Evolutionary conservation across 2,797 vertebrate species (phyloP), one percentile per base, ranked within the genome.

Genomic region (Nasua narica): DNA sequence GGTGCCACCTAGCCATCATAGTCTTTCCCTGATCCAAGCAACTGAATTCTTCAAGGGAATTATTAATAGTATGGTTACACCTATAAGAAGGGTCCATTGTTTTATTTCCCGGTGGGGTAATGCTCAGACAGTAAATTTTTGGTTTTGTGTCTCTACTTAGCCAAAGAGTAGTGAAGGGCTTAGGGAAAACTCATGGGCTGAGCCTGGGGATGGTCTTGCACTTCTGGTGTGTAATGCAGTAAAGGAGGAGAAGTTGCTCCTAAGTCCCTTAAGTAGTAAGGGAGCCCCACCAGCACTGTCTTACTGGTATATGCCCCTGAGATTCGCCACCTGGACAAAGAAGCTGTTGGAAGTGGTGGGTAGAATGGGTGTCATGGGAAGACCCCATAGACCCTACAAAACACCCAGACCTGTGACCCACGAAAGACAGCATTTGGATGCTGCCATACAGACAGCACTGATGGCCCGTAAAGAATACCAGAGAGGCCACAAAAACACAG

Each of bases 1-100:
- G 78, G 14, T 4, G 21, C 82, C n/a, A 0, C 21, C 5, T 14
- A 9, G 3, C 4, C 3, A 1, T n/a, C 52, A 13, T 37, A 1
- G 13, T 21, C 4, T 52, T 23, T 32, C 27, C 50, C 11, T 2
- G 18, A 9, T 29, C 43, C 32, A 50, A 56, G 69, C 56, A 21
- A 48, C 35, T 11, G 48, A 29, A 19, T 9, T 69, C 77, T 74
- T 74, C 40, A 14, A 78, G 87, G 43, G 25, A 27, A 25, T 37
- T 8, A 12, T 12, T 43, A 52, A 3, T 14, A 6, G 27, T 3
- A 10, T 5, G 27, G 32, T 14, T 1, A 13, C 1, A 8, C 19
- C 58, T 35, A 3, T 54, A 18, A 21, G 43, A 54, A 48, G 13
- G 27, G 1, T 8, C 56, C 13, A 0, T 5, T 35, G 25, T 40